Conservation (phyloP, 2,888 invertebrate genomes). For the Villa cingulata region DNA sequence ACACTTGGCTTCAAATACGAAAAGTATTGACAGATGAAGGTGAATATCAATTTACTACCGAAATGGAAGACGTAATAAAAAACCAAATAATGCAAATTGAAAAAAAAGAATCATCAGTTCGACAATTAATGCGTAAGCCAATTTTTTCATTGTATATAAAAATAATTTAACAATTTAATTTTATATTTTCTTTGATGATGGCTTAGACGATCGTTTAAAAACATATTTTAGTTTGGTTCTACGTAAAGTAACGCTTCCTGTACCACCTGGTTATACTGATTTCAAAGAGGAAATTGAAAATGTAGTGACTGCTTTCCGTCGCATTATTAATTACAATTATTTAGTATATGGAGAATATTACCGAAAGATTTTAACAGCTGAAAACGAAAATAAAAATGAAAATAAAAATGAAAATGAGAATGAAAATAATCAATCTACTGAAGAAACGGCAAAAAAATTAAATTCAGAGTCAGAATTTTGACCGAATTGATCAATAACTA, state of each 20-base stretch:
- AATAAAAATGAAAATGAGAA: too few relatives aligned
- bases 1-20: constrained; percentile 31
- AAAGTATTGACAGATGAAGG: constrained; percentile 25
- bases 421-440: too few relatives aligned
- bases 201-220: constrained; percentile 29
- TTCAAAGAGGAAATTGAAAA: constrained; percentile 29
- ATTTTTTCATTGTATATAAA: background rate
- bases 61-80: constrained; percentile 24
- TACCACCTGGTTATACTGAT: constrained; percentile 31
- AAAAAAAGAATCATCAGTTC: constrained; percentile 27
- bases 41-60: constrained; percentile 20
- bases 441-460: too few relatives aligned
- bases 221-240: constrained; percentile 28
- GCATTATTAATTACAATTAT: constrained; percentile 33
- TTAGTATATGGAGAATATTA: constrained; percentile 35
- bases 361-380: constrained; percentile 23
- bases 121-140: constrained; percentile 29
- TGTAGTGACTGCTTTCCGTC: constrained; percentile 27
- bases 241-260: constrained; percentile 21
- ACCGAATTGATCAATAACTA: too few relatives aligned
- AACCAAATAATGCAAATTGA: constrained; percentile 27
- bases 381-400: too few relatives aligned
- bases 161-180: background rate
- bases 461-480: too few relatives aligned
- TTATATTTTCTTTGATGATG: background rate